Base-by-base conservation (phyloP, 2,113 vertebrate genomes). In the Apeltes quadracus region DNA sequence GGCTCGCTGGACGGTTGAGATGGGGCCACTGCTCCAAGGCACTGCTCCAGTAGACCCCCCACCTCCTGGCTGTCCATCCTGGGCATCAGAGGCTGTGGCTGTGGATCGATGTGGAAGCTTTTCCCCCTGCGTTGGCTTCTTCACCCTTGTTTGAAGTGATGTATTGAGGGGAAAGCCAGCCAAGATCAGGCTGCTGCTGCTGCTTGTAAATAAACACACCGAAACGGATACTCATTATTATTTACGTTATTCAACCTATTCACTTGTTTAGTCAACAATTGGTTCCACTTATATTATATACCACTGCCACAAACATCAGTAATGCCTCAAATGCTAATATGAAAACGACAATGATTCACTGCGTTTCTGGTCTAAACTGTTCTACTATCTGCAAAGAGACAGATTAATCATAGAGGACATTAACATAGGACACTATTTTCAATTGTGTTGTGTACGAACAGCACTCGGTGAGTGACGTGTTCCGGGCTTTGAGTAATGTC, bases 61-160 rank as follows among this genome's bases (percentile, higher is more conserved):
- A 88, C 82, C 4, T 90, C 90, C 70, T 89, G 92, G 82, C 92
- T 93, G 89, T 92, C 94, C 96, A 97, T 97, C 87, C 48, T 44
- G 25, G 5, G 15, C 18, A 32, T 65, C 25, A 36, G 29, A 29
- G 36, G 18, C 18, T 54, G 14, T 0, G 7, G 16, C 34, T n/a
- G 50, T 41, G 34, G 43, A 3, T 5, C 1, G 0, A 0, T 12
- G n/a, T 22, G 7, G 34, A 36, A 25, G 4, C 7, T 16, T 5
- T 2, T 20, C 16, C 34, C 13, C 34, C 20, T 51, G 4, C 34
- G 22, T 25, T 34, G 20, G 3, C 23, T 41, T 61, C 36, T 25
- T 71, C n/a, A 22, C 25, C 23, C 1, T 22, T 39, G 11, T 34
- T 68, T 7, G 1, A 1, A 56, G 32, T 53, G 46, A 71, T 20